Evolutionary conservation across 1,140 invertebrate species (phyloP).

Genomic region (Papilio aristodemus): DNA sequence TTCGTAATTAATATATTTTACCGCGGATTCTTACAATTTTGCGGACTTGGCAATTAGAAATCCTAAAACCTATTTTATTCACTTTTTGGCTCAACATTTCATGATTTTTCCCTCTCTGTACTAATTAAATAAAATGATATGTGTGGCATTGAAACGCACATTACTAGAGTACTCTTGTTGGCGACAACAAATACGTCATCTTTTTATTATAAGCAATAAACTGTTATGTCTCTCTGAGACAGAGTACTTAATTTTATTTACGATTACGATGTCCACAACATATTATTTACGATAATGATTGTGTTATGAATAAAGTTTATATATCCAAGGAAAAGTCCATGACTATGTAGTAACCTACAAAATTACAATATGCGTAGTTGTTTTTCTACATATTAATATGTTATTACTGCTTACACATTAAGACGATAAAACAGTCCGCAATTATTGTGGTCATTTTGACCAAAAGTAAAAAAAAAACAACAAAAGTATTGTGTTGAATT

Average conservation of each 20-base stretch:
- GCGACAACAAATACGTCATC: constrained; percentile 10
- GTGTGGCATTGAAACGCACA: neutral
- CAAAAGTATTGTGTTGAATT: too few species aligned
- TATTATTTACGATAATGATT: constrained; percentile 19
- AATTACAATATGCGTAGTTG: too few species aligned
- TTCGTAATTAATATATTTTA: too few species aligned
- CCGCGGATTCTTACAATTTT: too few species aligned
- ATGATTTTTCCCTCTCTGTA: neutral
- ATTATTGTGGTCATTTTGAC: too few species aligned
- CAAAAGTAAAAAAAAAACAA: too few species aligned
- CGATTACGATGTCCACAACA: neutral
- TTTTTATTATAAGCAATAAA: constrained; percentile 20
- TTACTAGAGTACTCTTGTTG: neutral
- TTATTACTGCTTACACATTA: too few species aligned
- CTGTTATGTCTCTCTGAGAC: constrained; percentile 17
- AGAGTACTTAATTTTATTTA: constrained; percentile 15
- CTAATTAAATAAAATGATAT: neutral
- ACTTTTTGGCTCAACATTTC: neutral
- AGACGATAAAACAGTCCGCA: too few species aligned
- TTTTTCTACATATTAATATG: too few species aligned
- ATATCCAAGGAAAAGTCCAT: neutral
- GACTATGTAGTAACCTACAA: too few species aligned
- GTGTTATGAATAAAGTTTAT: constrained; percentile 6
- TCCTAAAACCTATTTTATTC: neutral
- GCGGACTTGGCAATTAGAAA: neutral